phyloP scores from a whole-genome alignment of 1,140 invertebrate species.

The Pseudomyrmex flavicornis region DNA sequence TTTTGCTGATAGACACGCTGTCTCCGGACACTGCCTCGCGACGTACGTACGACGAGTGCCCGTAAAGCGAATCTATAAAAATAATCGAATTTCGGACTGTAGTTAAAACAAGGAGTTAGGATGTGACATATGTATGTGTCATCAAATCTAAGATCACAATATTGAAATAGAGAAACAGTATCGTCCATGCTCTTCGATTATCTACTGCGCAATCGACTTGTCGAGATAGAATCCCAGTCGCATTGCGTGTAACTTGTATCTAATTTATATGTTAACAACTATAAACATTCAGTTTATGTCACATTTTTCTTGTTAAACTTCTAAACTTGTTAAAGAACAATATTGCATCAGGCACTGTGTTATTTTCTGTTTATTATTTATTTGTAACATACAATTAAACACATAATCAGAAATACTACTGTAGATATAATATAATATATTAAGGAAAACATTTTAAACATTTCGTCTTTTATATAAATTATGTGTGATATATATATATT shows the following conservation, averaged over 20 bases:
- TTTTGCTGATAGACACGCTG: conserved; percentile 2
- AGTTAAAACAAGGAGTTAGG: conserved; percentile 50
- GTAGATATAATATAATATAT: background rate
- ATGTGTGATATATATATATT: background rate
- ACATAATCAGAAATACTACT: background rate
- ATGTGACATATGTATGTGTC: background rate
- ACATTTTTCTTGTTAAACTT: background rate
- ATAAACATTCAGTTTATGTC: no score
- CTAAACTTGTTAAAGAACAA: background rate
- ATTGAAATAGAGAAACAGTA: conserved; percentile 60
- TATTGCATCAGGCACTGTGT: no score
- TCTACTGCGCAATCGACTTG: conserved; percentile 55
- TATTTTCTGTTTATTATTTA: background rate
- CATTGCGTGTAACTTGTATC: background rate
- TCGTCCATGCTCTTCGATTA: conserved; percentile 63
- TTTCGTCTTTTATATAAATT: background rate
- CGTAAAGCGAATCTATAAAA: conserved; percentile 72
- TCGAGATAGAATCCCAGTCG: background rate
- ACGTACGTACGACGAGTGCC: conserved; percentile 51
- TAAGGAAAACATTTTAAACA: background rate
- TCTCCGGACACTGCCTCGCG: conserved; percentile 31
- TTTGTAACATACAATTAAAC: conserved; percentile 1
- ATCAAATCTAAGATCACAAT: conserved; percentile 37
- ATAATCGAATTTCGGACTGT: conserved; percentile 61
- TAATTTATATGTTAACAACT: no score